Evolutionary conservation across 2,888 invertebrate species (phyloP).

Genomic region (Strigamia crassipes): DNA sequence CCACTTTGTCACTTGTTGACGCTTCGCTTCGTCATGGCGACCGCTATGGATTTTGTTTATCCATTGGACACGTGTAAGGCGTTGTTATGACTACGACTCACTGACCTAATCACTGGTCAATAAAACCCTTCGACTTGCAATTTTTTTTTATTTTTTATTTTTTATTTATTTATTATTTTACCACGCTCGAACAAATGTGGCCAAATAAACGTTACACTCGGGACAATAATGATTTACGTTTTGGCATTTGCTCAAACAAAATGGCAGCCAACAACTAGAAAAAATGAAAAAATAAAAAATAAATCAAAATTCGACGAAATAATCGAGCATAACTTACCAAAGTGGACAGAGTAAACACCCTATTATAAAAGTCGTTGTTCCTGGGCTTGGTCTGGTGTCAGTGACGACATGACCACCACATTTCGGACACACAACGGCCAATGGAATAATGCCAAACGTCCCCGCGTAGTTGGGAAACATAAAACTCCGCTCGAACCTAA

Average conservation of each 20-base stretch:
- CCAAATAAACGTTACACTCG: background rate
- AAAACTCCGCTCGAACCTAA: background rate
- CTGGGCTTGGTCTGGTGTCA: background rate
- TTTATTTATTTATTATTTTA: background rate
- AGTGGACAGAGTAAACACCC: background rate
- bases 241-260: background rate
- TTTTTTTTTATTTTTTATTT: background rate
- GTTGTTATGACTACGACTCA: constrained; percentile 5
- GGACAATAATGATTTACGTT: background rate
- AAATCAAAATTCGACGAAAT: no score
- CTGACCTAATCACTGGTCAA: constrained; percentile 15
- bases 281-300: background rate
- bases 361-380: background rate
- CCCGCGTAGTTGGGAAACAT: background rate
- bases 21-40: background rate
- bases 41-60: background rate
- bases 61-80: background rate
- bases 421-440: background rate
- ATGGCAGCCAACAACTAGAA: background rate
- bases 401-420: background rate
- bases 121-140: background rate
- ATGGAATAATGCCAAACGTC: background rate
- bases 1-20: background rate
- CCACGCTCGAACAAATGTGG: background rate
- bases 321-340: background rate